Evolutionary conservation across 2,888 invertebrate genomes (phyloP).

Genomic region (Polietes domitor): DNA sequence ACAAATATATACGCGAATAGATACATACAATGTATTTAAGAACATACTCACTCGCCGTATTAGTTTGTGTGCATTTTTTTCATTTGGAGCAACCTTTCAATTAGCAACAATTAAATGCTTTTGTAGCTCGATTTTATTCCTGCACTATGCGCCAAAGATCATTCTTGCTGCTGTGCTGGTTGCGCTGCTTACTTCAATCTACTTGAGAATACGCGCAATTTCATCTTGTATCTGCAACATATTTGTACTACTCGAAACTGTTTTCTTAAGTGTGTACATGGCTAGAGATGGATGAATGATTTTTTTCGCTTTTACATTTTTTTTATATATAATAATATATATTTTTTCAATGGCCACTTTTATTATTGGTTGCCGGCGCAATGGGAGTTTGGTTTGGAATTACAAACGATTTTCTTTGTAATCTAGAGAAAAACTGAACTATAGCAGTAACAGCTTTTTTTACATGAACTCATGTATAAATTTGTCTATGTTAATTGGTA

Average conservation of each 20-base stretch:
- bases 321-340: background rate
- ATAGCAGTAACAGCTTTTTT: background rate
- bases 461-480: background rate
- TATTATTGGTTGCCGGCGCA: background rate
- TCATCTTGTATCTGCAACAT: conserved; percentile 46
- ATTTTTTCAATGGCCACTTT: background rate
- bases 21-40: no score
- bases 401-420: conserved; percentile 67
- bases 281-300: conserved; percentile 6
- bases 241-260: conserved; percentile 11
- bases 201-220: conserved; percentile 64
- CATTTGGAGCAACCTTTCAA: conserved; percentile 49
- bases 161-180: background rate
- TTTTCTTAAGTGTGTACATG: background rate
- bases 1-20: no score
- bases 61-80: background rate
- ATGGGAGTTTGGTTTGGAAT: conserved; percentile 33
- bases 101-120: conserved; percentile 52
- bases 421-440: background rate
- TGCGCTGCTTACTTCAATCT: conserved; percentile 22
- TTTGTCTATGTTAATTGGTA: background rate
- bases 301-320: conserved; percentile 1
- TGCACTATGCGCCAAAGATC: conserved; percentile 5
- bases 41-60: no score
- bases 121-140: background rate